Evolutionary conservation across 1,140 invertebrate genomes (phyloP).

Genomic region (Zaprionus africanus): DNA sequence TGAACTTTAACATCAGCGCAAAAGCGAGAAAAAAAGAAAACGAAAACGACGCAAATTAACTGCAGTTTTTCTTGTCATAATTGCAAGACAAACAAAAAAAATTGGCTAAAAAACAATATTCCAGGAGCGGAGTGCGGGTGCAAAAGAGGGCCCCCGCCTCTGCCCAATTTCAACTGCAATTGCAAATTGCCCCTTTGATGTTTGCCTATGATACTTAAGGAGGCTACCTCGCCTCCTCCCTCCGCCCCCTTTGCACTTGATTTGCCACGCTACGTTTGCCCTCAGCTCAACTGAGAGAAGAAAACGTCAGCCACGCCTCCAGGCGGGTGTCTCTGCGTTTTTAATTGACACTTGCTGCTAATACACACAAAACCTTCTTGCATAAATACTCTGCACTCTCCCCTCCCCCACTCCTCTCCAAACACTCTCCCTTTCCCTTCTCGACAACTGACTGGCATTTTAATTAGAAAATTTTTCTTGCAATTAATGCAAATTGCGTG

Average conservation of each 20-base stretch:
- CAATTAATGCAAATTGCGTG: slow-evolving; percentile 83
- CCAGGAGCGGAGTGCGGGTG: no score
- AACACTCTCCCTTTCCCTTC: neutral
- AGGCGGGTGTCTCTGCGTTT: slow-evolving; percentile 28
- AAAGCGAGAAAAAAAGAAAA: neutral
- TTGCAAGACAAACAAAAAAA: slow-evolving; percentile 53
- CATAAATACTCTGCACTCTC: neutral
- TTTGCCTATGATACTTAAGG: slow-evolving; percentile 18
- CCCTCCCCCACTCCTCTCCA: no score
- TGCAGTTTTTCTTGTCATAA: slow-evolving; percentile 31
- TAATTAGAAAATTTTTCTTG: slow-evolving; percentile 84
- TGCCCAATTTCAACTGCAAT: slow-evolving; percentile 21
- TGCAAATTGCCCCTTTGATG: slow-evolving; percentile 27
- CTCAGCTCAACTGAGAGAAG: slow-evolving; percentile 69
- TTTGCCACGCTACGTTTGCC: slow-evolving; percentile 70
- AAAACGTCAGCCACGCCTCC: slow-evolving; percentile 24
- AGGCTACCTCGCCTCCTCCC: neutral
- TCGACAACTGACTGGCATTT: slow-evolving; percentile 74
- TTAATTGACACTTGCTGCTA: slow-evolving; percentile 81
- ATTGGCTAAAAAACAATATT: neutral
- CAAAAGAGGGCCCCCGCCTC: no score
- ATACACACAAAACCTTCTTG: slow-evolving; percentile 28
- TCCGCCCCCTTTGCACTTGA: slow-evolving; percentile 40
- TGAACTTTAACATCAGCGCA: slow-evolving; percentile 74
- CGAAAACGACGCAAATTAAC: slow-evolving; percentile 21